These are phyloP conservation scores for Drosophila trichaetosa DNA, from an alignment of 2,888 invertebrate genomes.

Conservation along the genomic window DNA sequence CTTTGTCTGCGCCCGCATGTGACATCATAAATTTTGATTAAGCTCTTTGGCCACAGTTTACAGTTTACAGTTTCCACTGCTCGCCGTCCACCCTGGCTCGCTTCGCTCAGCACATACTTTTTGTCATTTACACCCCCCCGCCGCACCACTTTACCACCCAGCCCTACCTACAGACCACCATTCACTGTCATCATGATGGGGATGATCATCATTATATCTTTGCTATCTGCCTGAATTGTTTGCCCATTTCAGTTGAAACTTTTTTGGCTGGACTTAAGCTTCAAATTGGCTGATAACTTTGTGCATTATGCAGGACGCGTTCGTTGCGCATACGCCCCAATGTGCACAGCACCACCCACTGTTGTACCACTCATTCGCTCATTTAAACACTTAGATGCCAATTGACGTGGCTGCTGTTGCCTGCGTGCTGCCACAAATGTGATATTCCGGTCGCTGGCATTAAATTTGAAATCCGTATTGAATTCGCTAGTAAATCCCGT, in stretches of 20 bases:
- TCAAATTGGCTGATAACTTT: slow-evolving; percentile 54
- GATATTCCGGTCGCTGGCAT: slow-evolving; percentile 20
- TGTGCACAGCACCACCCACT: slow-evolving; percentile 1
- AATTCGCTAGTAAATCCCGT: slow-evolving; percentile 36
- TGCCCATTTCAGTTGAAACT: slow-evolving; percentile 38
- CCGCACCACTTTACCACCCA: neutral
- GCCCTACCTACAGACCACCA: too few species aligned
- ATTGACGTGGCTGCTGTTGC: slow-evolving; percentile 12
- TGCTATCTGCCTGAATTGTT: slow-evolving; percentile 34
- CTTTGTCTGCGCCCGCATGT: slow-evolving; percentile 51
- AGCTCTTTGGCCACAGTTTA: slow-evolving; percentile 75
- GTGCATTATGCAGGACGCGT: slow-evolving; percentile 41
- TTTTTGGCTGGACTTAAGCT: slow-evolving; percentile 33
- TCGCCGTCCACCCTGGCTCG: slow-evolving; percentile 8
- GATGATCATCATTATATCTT: slow-evolving; percentile 23
- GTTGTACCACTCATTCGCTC: slow-evolving; percentile 15
- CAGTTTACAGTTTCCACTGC: slow-evolving; percentile 60
- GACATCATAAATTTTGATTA: slow-evolving; percentile 76
- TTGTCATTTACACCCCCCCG: neutral
- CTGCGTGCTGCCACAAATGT: slow-evolving; percentile 20
- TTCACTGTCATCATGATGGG: neutral
- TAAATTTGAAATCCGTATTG: slow-evolving; percentile 46
- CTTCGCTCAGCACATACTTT: slow-evolving; percentile 6
- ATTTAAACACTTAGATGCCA: slow-evolving; percentile 37
- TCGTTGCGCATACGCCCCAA: slow-evolving; percentile 38